A percentile compares a stretch with the other conserved stretches of the same genome.
Conservation (phyloP, 2,797 vertebrate species). For the Coreius guichenoti region DNA sequence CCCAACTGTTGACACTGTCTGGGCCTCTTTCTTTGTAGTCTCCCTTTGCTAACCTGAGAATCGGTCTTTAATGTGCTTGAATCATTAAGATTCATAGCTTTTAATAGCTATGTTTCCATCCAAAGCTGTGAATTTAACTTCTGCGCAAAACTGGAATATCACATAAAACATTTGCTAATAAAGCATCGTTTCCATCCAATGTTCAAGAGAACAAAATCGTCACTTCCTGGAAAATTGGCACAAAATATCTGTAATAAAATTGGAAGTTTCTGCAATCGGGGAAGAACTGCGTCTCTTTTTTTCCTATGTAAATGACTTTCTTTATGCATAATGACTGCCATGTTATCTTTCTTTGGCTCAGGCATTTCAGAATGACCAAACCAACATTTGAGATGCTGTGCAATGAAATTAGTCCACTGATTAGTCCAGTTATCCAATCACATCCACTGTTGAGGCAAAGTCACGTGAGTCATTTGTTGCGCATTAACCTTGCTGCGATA, state of each 20-base stretch:
- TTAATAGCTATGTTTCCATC: neutral
- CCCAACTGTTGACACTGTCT: constrained; percentile 47
- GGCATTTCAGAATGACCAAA: too few species aligned
- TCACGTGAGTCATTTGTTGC: neutral
- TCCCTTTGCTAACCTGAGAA: constrained; percentile 55
- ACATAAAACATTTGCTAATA: neutral
- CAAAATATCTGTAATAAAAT: too few species aligned
- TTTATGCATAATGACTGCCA: too few species aligned
- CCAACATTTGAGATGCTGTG: too few species aligned
- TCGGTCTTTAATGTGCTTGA: constrained; percentile 50
- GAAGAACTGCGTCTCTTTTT: too few species aligned
- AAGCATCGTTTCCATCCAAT: neutral
- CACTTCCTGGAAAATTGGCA: too few species aligned
- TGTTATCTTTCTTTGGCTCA: too few species aligned
- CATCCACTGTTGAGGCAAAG: neutral
- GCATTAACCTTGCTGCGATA: too few species aligned
- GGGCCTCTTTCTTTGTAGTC: constrained; percentile 50
- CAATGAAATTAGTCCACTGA: too few species aligned
- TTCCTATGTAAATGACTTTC: too few species aligned
- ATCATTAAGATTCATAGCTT: constrained; percentile 41
- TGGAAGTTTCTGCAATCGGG: too few species aligned
- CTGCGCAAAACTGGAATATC: neutral
- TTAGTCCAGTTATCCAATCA: neutral
- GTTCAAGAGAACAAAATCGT: neutral
- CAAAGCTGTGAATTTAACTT: neutral